phyloP scores from a whole-genome alignment of 2,888 invertebrate species.

The Leptopilina syphax region DNA sequence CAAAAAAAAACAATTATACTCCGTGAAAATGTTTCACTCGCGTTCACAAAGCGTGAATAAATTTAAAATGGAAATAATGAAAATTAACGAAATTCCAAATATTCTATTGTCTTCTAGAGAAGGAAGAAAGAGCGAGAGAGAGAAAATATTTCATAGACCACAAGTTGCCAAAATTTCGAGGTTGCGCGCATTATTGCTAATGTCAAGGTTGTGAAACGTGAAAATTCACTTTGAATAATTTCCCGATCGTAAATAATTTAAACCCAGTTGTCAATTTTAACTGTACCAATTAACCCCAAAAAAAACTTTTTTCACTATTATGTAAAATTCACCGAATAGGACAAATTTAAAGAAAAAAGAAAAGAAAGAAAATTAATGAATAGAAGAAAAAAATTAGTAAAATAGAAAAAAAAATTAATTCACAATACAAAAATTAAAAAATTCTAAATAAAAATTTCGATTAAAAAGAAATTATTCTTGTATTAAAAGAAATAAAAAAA shows the following conservation, averaged over 20 bases:
- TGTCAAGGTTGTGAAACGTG: background rate
- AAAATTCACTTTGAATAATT: background rate
- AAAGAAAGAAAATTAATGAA: too few species aligned
- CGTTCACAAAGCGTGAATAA: background rate
- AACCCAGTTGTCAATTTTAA: background rate
- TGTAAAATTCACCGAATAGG: too few species aligned
- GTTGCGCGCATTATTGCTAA: background rate
- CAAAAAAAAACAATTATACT: background rate
- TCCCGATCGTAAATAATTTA: background rate
- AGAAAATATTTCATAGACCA: background rate
- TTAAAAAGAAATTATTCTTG: too few species aligned
- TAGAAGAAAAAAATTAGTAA: too few species aligned
- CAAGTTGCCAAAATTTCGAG: slow-evolving; percentile 7
- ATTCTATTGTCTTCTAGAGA: background rate
- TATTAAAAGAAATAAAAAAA: too few species aligned
- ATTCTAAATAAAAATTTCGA: too few species aligned
- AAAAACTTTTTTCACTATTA: too few species aligned
- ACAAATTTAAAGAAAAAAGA: too few species aligned
- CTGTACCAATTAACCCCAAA: background rate
- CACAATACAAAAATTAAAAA: too few species aligned
- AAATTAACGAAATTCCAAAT: background rate
- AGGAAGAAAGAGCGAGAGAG: too few species aligned
- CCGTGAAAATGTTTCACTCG: slow-evolving; percentile 5
- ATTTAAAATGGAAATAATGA: background rate
- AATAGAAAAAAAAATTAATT: too few species aligned